Percentiles rank a stretch among this genome's conserved stretches.
These are phyloP conservation scores for Pampus argenteus DNA, from an alignment of 2,797 vertebrate genomes.

Conservation along the genomic window DNA sequence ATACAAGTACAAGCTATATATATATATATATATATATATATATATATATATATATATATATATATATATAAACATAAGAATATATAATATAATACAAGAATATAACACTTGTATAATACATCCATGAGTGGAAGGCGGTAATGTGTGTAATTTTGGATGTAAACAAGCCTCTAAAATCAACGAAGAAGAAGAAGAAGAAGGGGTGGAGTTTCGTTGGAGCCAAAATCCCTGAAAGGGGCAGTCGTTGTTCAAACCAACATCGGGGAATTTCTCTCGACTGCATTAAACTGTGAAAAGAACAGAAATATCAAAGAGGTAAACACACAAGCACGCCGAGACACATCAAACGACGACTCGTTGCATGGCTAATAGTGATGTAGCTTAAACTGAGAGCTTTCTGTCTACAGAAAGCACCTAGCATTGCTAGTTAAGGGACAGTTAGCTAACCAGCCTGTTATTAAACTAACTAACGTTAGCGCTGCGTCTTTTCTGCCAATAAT, in stretches of 20 bases:
- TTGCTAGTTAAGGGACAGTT: conserved; percentile 61
- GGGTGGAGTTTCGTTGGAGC: conserved; percentile 78
- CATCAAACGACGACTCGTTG: not conserved
- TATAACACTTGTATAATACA: no score
- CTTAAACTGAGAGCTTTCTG: conserved; percentile 12
- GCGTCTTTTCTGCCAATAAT: not conserved
- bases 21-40: no score
- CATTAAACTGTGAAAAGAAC: conserved; percentile 23
- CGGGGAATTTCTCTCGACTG: conserved; percentile 4
- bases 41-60: no score
- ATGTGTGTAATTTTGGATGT: not conserved
- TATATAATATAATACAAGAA: no score
- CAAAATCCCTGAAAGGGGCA: conserved; percentile 57
- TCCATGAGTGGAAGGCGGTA: no score
- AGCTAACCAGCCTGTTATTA: conserved; percentile 40
- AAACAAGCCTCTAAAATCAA: not conserved
- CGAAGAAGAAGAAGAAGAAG: conserved; percentile 56
- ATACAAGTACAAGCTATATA: no score
- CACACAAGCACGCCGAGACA: conserved; percentile 4
- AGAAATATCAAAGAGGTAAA: conserved; percentile 58
- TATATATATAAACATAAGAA: no score
- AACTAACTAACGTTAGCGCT: conserved; percentile 27
- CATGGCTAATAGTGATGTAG: not conserved
- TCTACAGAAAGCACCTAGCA: conserved; percentile 37
- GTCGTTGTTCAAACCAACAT: conserved; percentile 56